Conservation (phyloP, 2,113 vertebrate genomes). For the Castor canadensis region DNA sequence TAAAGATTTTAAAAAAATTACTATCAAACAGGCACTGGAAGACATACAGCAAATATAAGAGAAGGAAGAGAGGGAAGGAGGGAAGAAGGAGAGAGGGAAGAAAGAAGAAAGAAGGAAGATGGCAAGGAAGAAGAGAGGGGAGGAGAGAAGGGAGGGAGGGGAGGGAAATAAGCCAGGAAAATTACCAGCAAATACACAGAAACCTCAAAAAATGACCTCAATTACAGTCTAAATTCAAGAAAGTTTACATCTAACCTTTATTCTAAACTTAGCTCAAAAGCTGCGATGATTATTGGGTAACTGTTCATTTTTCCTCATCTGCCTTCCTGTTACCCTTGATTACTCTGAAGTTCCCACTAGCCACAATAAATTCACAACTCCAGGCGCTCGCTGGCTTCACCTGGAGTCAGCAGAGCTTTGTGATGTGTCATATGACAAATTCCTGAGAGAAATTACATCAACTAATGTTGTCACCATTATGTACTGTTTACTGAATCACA, state of each 20-base stretch:
- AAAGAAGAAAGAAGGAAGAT: background rate
- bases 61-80: background rate
- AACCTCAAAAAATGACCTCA: background rate
- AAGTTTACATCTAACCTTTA: background rate
- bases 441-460: background rate
- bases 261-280: background rate
- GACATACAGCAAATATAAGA: background rate
- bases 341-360: background rate
- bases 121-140: background rate
- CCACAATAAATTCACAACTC: background rate
- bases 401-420: background rate
- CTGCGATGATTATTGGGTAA: background rate
- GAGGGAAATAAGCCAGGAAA: background rate
- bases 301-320: background rate
- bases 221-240: background rate
- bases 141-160: too few species aligned
- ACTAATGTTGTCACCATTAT: fast-evolving
- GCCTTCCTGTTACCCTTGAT: background rate
- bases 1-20: background rate
- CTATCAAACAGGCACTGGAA: background rate
- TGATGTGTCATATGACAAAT: background rate
- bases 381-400: background rate
- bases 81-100: background rate
- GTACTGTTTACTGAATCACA: background rate
- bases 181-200: background rate